These are phyloP conservation scores for Adoxophyes honmai DNA, from an alignment of 1,140 invertebrate genomes.

Conservation along the genomic window DNA sequence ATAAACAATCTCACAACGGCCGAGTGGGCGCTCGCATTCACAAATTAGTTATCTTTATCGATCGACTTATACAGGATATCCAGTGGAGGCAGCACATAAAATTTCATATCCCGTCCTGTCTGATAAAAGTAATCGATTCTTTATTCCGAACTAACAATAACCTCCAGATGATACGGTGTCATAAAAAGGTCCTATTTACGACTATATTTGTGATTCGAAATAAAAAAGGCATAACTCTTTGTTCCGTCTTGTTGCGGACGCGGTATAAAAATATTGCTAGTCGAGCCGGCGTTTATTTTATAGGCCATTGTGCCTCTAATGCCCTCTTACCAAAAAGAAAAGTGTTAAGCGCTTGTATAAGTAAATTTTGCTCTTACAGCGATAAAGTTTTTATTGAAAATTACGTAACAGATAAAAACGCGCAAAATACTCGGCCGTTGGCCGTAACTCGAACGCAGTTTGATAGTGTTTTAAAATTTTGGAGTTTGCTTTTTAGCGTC, in stretches of 20 bases:
- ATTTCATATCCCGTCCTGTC: constrained; percentile 9
- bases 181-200: constrained; percentile 37
- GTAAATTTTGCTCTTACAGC: constrained; percentile 8
- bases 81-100: constrained; percentile 4
- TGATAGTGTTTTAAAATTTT: constrained; percentile 1
- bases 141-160: constrained; percentile 22
- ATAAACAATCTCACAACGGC: constrained; percentile 5
- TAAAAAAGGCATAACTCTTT: constrained; percentile 24
- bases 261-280: constrained; percentile 36
- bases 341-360: constrained; percentile 12
- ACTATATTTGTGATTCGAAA: constrained; percentile 28
- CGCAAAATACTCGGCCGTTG: background rate
- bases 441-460: background rate
- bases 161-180: constrained; percentile 29
- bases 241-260: constrained; percentile 21
- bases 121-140: background rate
- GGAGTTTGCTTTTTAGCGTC: background rate
- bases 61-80: constrained; percentile 6
- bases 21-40: background rate
- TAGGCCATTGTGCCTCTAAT: constrained; percentile 31
- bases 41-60: constrained; percentile 8
- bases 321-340: constrained; percentile 8
- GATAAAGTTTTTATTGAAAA: constrained; percentile 15
- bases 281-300: constrained; percentile 40
- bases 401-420: constrained; percentile 11